Conservation (phyloP, 2,888 invertebrate species). For the Coremacera marginata region DNA sequence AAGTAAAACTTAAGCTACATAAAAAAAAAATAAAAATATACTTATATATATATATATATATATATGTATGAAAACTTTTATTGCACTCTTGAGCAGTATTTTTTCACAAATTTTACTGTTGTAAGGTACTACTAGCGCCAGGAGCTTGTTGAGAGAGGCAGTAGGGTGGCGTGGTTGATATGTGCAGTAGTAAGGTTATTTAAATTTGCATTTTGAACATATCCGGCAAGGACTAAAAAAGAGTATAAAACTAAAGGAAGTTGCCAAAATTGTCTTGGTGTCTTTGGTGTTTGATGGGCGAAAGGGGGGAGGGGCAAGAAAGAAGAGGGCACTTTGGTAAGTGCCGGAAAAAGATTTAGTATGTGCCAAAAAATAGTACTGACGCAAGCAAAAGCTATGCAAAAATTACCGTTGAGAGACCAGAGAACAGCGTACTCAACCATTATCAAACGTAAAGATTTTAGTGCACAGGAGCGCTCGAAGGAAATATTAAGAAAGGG, state of each 20-base stretch:
- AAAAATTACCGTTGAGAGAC: constrained; percentile 22
- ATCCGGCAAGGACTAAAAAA: background rate
- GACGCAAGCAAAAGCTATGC: background rate
- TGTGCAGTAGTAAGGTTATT: constrained; percentile 9
- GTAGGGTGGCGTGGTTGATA: background rate
- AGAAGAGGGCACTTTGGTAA: background rate
- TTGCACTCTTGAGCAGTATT: constrained; percentile 57
- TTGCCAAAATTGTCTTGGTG: constrained; percentile 29
- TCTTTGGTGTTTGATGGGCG: background rate
- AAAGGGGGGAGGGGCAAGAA: background rate
- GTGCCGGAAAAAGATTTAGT: constrained; percentile 24
- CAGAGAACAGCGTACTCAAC: background rate
- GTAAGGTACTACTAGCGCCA: background rate
- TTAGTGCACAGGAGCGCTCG: background rate
- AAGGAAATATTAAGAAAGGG: background rate
- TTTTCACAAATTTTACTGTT: background rate
- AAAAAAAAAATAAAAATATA: background rate
- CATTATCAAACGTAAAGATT: background rate
- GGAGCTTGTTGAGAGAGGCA: background rate
- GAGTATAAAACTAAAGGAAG: constrained; percentile 20
- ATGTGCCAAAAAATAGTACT: constrained; percentile 22
- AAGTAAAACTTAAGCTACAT: constrained; percentile 53
- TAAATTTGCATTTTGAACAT: constrained; percentile 33
- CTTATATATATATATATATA: too few species aligned
- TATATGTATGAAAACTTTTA: constrained; percentile 53